Percentiles rank a stretch among this genome's conserved stretches.
Conservation (phyloP, 2,113 vertebrate species). For the Eira barbara region DNA sequence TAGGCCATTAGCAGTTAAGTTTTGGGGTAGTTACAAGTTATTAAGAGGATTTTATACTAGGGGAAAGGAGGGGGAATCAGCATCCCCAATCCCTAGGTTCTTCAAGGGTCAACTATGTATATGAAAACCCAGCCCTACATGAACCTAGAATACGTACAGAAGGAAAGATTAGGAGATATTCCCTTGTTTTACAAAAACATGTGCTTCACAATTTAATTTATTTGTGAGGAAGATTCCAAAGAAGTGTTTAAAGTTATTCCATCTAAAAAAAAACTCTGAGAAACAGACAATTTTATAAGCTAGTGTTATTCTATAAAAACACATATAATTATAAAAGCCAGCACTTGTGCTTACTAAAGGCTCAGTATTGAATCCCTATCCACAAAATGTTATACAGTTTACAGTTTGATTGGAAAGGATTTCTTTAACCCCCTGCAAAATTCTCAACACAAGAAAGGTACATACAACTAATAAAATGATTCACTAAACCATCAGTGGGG, state of each 20-base stretch:
- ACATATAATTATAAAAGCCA: not conserved
- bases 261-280: constrained; percentile 17
- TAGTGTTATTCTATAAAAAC: not conserved
- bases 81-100: not conserved
- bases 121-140: constrained; percentile 33
- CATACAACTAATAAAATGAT: constrained; percentile 13
- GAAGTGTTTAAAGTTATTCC: constrained; percentile 30
- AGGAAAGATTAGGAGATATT: not conserved
- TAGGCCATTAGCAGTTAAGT: not conserved
- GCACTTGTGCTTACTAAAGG: not conserved
- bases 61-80: too few species aligned
- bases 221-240: constrained; percentile 31
- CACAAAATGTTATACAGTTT: not conserved
- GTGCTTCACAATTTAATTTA: not conserved
- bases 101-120: not conserved
- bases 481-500: constrained; percentile 1
- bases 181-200: constrained; percentile 31
- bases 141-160: constrained; percentile 12
- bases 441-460: constrained; percentile 32
- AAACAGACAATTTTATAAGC: constrained; percentile 36
- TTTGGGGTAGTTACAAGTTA: not conserved
- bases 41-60: not conserved
- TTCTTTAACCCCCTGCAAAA: not conserved
- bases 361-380: not conserved
- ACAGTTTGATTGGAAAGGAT: not conserved